Conservation (phyloP, 2,797 vertebrate species). For the Sitta carolinensis region DNA sequence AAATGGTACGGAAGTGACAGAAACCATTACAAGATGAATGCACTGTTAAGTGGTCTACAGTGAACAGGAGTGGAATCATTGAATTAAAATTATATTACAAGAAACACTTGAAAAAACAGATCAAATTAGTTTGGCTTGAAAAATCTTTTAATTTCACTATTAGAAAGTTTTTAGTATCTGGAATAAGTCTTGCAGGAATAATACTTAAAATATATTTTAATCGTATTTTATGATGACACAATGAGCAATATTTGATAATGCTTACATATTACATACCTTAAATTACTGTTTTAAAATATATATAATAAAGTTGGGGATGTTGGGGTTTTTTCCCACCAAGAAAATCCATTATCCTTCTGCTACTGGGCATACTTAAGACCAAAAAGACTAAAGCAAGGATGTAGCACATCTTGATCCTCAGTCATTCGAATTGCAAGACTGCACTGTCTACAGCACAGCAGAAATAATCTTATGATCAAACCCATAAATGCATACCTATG, state of each 20-base stretch:
- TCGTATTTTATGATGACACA: rapidly evolving
- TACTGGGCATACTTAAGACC: neutral
- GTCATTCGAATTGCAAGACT: neutral
- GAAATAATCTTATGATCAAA: neutral
- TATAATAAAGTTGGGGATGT: neutral
- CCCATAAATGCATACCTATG: neutral
- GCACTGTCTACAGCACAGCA: neutral
- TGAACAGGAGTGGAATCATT: neutral
- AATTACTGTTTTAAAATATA: neutral
- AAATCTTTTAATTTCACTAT: neutral
- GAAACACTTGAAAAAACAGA: neutral
- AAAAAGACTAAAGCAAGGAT: neutral
- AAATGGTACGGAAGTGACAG: neutral
- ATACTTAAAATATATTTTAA: neutral
- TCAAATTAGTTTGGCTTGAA: neutral
- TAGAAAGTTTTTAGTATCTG: neutral
- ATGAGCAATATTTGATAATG: neutral
- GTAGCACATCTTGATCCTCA: neutral
- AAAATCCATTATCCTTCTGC: neutral
- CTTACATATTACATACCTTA: neutral
- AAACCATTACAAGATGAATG: neutral
- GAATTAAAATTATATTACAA: neutral
- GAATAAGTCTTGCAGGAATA: neutral
- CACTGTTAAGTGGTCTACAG: neutral
- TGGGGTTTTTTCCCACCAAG: rapidly evolving